Percentiles rank a stretch among this genome's conserved stretches.
Conservation (phyloP, 2,797 vertebrate genomes). For the Eptatretus atami region DNA sequence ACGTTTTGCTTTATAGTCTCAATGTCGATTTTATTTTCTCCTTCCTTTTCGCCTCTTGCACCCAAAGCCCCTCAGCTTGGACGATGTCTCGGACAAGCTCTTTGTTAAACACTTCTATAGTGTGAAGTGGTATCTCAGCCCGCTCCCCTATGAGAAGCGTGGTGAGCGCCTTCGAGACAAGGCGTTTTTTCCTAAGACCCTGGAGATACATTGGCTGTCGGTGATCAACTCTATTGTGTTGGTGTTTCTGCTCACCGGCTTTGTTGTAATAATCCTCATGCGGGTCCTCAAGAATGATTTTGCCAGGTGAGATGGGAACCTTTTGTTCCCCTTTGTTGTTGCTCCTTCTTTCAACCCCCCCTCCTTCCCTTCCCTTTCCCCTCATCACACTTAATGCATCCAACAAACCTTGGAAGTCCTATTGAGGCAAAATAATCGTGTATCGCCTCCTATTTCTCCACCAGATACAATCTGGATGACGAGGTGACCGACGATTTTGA, state of each 20-base stretch:
- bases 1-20: no score
- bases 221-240: constrained; percentile 73
- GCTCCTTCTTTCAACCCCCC: no score
- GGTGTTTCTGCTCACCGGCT: constrained; percentile 54
- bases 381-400: not conserved
- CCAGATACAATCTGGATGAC: constrained; percentile 44
- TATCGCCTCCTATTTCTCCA: no score
- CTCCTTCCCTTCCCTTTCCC: no score
- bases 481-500: constrained; percentile 51
- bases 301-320: constrained; percentile 16
- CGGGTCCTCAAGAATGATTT: constrained; percentile 62
- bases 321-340: no score
- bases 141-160: constrained; percentile 19
- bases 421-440: not conserved
- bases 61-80: constrained; percentile 31
- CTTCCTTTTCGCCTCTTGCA: no score
- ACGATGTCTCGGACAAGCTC: constrained; percentile 21
- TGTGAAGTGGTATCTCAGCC: constrained; percentile 42
- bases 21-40: no score
- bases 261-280: constrained; percentile 78
- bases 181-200: constrained; percentile 53
- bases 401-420: not conserved
- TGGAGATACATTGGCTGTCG: constrained; percentile 77
- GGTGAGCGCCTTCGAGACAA: constrained; percentile 34
- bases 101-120: constrained; percentile 44